Base-by-base conservation (phyloP, 2,888 invertebrate genomes). In the Calliphora vomitoria region DNA sequence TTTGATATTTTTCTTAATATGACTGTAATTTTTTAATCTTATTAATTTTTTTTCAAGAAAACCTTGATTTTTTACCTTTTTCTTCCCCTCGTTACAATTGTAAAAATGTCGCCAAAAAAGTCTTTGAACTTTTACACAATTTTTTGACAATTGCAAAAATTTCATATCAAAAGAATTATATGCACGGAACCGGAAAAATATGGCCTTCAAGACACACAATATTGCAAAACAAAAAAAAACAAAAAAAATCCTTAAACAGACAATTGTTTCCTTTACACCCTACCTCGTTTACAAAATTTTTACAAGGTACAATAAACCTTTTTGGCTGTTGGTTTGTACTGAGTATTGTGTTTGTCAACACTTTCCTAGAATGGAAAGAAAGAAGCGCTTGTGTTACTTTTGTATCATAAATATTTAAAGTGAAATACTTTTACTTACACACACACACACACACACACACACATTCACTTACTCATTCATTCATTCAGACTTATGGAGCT, bases 81-180 rank as follows among this genome's bases (percentile, higher is more conserved):
- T 18, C 18, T 31, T 3, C 8, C 8, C 15, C n/a, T n/a, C n/a
- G n/a, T n/a, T n/a, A n/a, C n/a, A n/a, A n/a, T 31, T 31, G 25
- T 10, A 15, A 31, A 6, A 31, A 69, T 53, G n/a, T n/a, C 10
- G 31, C 3, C 20, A 72, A 60, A 60, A 44, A 58, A 55, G 60
- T 60, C 62, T 75, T 75, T 75, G 47, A 75, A 75, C 62, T 75
- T 62, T 62, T 35, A 25, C 31, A 20, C 1, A 10, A 58, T 5
- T 60, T 50, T 62, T 75, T 47, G 13, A 13, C 18, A 47, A 20
- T 44, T 60, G 11, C n/a, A 25, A 25, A 60, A 31, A 60, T 25
- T 31, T 31, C 25, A 35, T 50, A 18, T 62, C 47, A 35, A 44
- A 31, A 18, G 31, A 25, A 35, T n/a, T 31, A 20, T 47, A 47